A percentile compares a stretch with the other conserved stretches of the same genome.
Conservation (phyloP, 92 coral and sea anemone genomes). For the Plumapathes pennacea region DNA sequence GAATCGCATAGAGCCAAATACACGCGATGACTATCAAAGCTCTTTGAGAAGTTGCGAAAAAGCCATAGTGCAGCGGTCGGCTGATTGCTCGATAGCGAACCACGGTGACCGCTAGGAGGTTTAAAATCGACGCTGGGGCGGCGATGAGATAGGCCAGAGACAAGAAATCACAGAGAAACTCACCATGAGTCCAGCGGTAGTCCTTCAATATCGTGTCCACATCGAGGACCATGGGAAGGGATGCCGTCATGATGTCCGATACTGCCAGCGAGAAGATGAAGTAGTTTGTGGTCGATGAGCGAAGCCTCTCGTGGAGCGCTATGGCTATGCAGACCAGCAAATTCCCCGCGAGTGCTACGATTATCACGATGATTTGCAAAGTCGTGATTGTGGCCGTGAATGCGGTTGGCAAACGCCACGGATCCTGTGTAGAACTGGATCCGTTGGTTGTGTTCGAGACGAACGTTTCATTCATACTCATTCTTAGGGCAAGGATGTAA, state of each 20-base stretch:
- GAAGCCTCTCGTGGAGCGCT: constrained; percentile 55
- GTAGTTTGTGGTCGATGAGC: constrained; percentile 57
- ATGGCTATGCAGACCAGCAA: constrained; percentile 76
- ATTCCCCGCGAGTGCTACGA: constrained; percentile 59
- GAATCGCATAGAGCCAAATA: constrained; percentile 63
- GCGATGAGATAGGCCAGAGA: constrained; percentile 62
- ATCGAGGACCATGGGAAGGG: constrained; percentile 76
- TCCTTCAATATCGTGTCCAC: constrained; percentile 52
- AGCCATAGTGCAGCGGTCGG: constrained; percentile 55
- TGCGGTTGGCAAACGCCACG: no score
- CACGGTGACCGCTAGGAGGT: constrained; percentile 73
- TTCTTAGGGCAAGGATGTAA: no score
- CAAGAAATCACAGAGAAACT: constrained; percentile 54
- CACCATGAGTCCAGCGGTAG: constrained; percentile 61
- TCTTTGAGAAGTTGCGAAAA: constrained; percentile 50
- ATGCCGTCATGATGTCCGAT: constrained; percentile 75
- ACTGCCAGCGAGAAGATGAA: constrained; percentile 83
- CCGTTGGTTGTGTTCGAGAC: no score
- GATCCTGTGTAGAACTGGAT: no score
- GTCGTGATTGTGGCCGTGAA: no score
- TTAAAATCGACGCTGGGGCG: constrained; percentile 74
- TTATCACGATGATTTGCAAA: constrained; percentile 51
- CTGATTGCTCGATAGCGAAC: constrained; percentile 77
- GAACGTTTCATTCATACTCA: no score
- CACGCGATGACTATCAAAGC: constrained; percentile 42